phyloP scores from a whole-genome alignment of 2,888 invertebrate genomes.

The Acronicta aceris region DNA sequence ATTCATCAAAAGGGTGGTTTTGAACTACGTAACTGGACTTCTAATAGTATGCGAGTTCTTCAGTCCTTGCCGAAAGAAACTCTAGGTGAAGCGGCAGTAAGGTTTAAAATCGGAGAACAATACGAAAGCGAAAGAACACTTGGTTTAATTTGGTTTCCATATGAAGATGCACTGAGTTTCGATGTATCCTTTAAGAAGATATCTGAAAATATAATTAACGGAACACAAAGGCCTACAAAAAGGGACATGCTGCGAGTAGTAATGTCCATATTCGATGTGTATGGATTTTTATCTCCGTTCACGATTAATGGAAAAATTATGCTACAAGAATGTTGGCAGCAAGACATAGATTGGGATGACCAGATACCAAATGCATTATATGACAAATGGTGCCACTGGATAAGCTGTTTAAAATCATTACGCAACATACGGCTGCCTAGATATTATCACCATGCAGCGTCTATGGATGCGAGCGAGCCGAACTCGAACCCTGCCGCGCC shows the following conservation, averaged over 20 bases:
- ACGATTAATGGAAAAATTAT: constrained; percentile 52
- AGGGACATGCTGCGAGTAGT: constrained; percentile 25
- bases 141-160: constrained; percentile 51
- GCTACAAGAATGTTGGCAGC: constrained; percentile 43
- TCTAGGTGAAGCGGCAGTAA: constrained; percentile 34
- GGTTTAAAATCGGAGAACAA: constrained; percentile 41
- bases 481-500: background rate
- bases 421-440: constrained; percentile 12
- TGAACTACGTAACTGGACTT: constrained; percentile 54
- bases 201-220: constrained; percentile 25
- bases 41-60: constrained; percentile 42
- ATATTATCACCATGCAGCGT: background rate
- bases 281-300: constrained; percentile 51
- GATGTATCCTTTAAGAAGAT: constrained; percentile 44
- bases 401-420: constrained; percentile 18
- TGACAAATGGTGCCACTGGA: constrained; percentile 27
- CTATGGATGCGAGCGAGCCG: background rate
- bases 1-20: constrained; percentile 55
- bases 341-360: constrained; percentile 44
- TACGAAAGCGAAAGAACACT: constrained; percentile 41
- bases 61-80: constrained; percentile 44
- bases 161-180: constrained; percentile 44
- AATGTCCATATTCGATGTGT: constrained; percentile 11
- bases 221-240: constrained; percentile 47
- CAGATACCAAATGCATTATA: constrained; percentile 1